A percentile compares a stretch with the other conserved stretches of the same genome.
Evolutionary conservation across 1,140 invertebrate species (phyloP).

Genomic region (Wiebesia pumilae): DNA sequence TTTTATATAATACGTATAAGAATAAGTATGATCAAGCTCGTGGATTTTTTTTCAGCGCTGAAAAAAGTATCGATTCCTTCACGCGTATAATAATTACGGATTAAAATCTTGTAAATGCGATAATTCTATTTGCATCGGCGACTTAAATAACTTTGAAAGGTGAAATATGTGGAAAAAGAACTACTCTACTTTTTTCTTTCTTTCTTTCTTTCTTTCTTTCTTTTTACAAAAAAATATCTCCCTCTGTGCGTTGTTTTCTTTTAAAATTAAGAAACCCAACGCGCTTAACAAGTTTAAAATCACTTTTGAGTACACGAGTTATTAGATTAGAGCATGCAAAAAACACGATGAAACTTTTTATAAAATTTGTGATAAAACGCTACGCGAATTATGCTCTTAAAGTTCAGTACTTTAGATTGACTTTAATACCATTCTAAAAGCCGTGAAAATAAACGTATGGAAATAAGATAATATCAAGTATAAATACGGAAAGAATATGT

Average conservation of each 20-base stretch:
- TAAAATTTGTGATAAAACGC: neutral
- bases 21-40: no score
- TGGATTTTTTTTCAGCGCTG: no score
- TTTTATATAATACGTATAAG: neutral
- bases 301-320: neutral
- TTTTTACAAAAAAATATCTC: neutral
- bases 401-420: neutral
- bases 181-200: no score
- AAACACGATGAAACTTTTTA: neutral
- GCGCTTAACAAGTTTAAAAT: neutral
- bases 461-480: neutral
- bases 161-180: neutral
- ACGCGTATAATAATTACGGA: no score
- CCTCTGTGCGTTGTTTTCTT: neutral
- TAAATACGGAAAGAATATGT: neutral
- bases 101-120: neutral
- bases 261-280: neutral
- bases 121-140: neutral
- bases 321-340: neutral
- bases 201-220: neutral
- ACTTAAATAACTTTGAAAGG: neutral
- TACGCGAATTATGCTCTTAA: neutral
- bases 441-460: no score
- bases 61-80: no score
- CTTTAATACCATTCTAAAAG: neutral